Conservation (phyloP, 30 jellyfish, hydroid and myxozoan genomes). For the Cassiopea andromeda region DNA sequence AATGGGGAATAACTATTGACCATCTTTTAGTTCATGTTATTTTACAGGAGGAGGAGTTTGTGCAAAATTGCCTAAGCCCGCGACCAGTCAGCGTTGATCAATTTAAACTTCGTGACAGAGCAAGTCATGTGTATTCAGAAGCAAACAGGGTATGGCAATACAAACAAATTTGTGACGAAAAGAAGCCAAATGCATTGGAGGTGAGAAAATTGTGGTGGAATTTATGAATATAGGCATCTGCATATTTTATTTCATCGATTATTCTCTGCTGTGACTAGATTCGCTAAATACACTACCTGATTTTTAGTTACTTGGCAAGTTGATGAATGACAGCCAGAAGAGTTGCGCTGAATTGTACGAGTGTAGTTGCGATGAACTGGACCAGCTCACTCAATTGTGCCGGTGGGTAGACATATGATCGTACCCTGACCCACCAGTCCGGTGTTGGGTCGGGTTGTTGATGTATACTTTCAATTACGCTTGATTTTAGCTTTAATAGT, state of each 20-base stretch:
- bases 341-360: constrained; percentile 89
- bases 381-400: constrained; percentile 82
- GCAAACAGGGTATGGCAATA: constrained; percentile 81
- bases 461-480: no score
- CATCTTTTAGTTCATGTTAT: no score
- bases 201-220: constrained; percentile 26
- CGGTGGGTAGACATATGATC: constrained; percentile 61
- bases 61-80: constrained; percentile 75
- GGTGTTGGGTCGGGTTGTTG: no score
- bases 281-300: no score
- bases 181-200: constrained; percentile 64
- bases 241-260: no score
- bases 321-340: constrained; percentile 92
- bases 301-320: constrained; percentile 77
- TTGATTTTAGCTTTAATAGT: no score
- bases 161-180: constrained; percentile 77
- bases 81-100: constrained; percentile 77
- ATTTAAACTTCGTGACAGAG: constrained; percentile 86
- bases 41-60: constrained; percentile 87
- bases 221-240: no score
- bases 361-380: constrained; percentile 95
- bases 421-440: background rate
- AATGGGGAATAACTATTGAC: no score
- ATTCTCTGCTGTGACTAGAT: no score
- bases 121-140: constrained; percentile 92